A percentile compares a stretch with the other conserved stretches of the same genome.
These are phyloP conservation scores for Artibeus lituratus DNA, from an alignment of 2,797 vertebrate genomes.

Conservation along the genomic window DNA sequence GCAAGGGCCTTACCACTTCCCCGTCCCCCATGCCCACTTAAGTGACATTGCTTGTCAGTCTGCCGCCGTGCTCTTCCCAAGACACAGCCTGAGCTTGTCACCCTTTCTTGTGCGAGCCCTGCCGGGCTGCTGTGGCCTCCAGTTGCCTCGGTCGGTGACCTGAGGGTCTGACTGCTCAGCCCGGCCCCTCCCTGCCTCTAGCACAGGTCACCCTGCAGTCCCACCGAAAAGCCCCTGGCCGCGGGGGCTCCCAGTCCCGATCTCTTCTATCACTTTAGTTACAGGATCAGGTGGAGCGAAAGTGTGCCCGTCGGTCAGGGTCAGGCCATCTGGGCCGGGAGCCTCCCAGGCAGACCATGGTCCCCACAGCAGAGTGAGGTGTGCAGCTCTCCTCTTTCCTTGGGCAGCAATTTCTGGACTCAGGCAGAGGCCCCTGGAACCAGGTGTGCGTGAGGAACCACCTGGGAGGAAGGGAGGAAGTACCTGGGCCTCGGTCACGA, in stretches of 20 bases:
- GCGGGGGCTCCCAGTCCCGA: neutral
- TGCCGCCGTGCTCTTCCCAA: neutral
- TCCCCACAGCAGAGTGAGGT: rapidly evolving
- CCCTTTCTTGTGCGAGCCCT: neutral
- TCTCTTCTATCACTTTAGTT: rapidly evolving
- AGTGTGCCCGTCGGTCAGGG: rapidly evolving
- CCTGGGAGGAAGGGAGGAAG: rapidly evolving
- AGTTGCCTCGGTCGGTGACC: rapidly evolving
- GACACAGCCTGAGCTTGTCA: rapidly evolving
- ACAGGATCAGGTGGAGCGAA: neutral
- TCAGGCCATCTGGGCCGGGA: neutral
- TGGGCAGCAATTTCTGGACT: no score
- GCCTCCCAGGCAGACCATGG: rapidly evolving
- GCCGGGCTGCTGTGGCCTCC: rapidly evolving
- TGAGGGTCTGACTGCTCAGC: neutral
- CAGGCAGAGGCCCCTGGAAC: neutral
- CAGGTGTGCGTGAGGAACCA: neutral
- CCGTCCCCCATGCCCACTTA: rapidly evolving
- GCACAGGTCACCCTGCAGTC: rapidly evolving
- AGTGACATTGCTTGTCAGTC: neutral
- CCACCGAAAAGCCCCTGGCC: rapidly evolving
- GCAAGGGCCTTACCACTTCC: no score
- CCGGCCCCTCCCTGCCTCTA: rapidly evolving
- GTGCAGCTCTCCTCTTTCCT: neutral
- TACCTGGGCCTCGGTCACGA: rapidly evolving